phyloP scores from a whole-genome alignment of 1,140 invertebrate genomes.

The Drosophila sucinea region DNA sequence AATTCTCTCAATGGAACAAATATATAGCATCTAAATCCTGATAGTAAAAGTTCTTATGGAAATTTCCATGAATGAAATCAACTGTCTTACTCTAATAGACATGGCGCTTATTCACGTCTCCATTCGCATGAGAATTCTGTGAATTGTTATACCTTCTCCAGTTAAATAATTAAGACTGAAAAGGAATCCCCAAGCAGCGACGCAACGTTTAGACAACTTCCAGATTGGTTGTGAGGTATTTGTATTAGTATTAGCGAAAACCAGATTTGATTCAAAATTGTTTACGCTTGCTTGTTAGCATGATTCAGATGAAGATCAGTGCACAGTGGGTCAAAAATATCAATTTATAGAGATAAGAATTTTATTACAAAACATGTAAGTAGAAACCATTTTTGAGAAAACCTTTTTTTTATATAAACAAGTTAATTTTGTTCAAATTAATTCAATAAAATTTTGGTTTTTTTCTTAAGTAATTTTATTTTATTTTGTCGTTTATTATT shows the following conservation, averaged over 20 bases:
- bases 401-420: no score
- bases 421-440: no score
- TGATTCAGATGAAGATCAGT: not conserved
- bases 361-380: no score
- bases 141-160: not conserved
- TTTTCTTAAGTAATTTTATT: no score
- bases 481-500: no score
- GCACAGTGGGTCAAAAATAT: not conserved
- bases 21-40: no score
- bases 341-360: no score
- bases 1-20: no score
- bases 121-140: not conserved
- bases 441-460: no score
- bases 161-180: not conserved
- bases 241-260: constrained; percentile 1
- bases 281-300: constrained; percentile 7
- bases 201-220: not conserved
- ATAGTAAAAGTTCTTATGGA: not conserved
- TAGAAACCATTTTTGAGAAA: no score
- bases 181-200: constrained; percentile 10
- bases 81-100: not conserved
- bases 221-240: not conserved
- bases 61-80: not conserved
- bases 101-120: not conserved
- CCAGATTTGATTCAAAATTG: not conserved